Conservation (phyloP, 1,140 invertebrate genomes). For the Leptonema lineaticorne region DNA sequence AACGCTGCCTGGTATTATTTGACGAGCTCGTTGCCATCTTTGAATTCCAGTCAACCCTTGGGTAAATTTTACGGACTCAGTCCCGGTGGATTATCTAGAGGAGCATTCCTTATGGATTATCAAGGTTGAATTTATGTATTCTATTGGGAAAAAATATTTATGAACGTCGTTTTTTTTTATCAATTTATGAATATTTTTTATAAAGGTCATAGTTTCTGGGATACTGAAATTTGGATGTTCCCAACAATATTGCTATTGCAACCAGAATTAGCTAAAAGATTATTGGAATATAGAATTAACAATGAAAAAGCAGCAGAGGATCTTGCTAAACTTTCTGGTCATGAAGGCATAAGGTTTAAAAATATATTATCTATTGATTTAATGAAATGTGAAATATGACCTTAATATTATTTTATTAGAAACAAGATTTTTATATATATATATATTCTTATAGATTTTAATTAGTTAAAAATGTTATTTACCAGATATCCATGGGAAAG, state of each 20-base stretch:
- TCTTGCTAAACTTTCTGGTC: constrained; percentile 47
- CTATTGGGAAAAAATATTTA: neutral
- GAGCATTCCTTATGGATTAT: constrained; percentile 54
- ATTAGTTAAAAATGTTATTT: too few species aligned
- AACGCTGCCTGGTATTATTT: constrained; percentile 22
- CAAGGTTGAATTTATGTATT: constrained; percentile 45
- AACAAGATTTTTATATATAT: neutral
- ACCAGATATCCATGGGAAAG: constrained; percentile 61
- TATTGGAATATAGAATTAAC: constrained; percentile 52
- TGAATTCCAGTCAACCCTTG: constrained; percentile 45
- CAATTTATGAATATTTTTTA: neutral
- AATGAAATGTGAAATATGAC: neutral
- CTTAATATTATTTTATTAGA: neutral
- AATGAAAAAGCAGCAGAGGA: constrained; percentile 47
- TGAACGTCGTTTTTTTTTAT: too few species aligned
- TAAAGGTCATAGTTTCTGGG: constrained; percentile 56
- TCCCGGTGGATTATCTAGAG: constrained; percentile 58
- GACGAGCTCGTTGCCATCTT: constrained; percentile 37
- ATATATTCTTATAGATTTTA: neutral
- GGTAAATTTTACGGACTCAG: constrained; percentile 57
- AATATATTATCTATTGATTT: neutral
- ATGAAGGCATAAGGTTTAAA: constrained; percentile 53
- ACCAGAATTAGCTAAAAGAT: constrained; percentile 46
- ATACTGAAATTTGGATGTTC: constrained; percentile 56
- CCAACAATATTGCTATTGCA: constrained; percentile 51